These are phyloP conservation scores for Oreohelix idahoensis DNA, from an alignment of 1,140 invertebrate genomes.

Conservation along the genomic window DNA sequence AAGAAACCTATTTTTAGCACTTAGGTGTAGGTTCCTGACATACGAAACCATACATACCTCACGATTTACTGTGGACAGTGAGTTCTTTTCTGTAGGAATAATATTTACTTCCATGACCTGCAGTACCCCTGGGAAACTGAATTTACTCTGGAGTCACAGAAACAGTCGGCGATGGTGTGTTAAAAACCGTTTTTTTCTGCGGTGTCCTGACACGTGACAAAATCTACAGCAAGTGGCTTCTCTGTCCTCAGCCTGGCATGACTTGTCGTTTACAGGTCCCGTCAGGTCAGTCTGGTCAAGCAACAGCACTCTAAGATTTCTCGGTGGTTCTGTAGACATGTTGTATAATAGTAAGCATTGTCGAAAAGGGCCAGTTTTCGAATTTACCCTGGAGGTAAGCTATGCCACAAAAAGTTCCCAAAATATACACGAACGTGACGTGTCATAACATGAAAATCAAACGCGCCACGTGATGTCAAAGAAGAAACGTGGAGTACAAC, in stretches of 20 bases:
- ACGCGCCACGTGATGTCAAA: neutral
- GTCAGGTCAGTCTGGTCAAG: neutral
- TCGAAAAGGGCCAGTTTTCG: neutral
- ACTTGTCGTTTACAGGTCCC: neutral
- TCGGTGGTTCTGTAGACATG: neutral
- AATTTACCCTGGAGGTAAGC: neutral
- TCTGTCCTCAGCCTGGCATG: neutral
- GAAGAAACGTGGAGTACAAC: neutral
- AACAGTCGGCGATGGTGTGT: neutral
- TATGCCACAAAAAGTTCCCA: neutral
- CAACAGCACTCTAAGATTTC: neutral
- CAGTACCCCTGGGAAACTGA: neutral
- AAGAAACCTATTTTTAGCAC: neutral
- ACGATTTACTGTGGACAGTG: neutral
- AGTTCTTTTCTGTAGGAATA: neutral
- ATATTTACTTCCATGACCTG: neutral
- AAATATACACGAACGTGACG: neutral
- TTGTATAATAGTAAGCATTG: neutral
- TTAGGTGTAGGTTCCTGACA: neutral
- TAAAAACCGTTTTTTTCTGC: neutral
- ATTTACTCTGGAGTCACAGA: neutral
- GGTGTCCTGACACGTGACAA: neutral
- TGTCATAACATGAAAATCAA: neutral
- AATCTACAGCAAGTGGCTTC: neutral
- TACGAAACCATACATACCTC: neutral